These are phyloP conservation scores for Vollenhovia emeryi DNA, from an alignment of 1,140 invertebrate genomes.

Conservation along the genomic window DNA sequence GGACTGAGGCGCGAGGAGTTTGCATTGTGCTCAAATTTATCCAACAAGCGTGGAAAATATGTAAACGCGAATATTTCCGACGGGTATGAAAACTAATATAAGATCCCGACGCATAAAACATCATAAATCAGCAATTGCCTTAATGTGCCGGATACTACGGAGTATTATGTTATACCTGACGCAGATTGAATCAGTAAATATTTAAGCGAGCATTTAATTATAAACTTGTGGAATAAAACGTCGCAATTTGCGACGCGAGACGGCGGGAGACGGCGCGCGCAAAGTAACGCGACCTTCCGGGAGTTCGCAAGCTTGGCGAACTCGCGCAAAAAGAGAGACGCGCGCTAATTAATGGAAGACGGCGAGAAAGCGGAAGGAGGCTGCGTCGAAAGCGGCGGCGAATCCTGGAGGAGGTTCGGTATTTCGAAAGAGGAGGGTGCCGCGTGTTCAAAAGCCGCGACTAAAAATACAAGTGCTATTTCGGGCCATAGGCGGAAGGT, in stretches of 20 bases:
- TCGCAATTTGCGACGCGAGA: neutral
- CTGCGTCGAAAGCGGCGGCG: constrained; percentile 3
- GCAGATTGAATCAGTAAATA: neutral
- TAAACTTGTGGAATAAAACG: neutral
- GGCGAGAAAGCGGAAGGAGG: constrained; percentile 45
- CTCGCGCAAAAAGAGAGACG: constrained; percentile 32
- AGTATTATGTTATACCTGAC: neutral
- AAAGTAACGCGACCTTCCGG: neutral
- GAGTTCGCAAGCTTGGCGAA: constrained; percentile 21
- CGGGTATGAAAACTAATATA: neutral
- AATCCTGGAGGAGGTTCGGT: constrained; percentile 30
- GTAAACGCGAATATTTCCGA: neutral
- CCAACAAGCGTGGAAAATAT: neutral
- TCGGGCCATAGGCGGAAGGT: constrained; percentile 75
- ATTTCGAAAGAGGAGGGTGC: constrained; percentile 55
- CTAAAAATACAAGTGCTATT: constrained; percentile 81
- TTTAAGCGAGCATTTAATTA: neutral
- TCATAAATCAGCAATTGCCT: neutral
- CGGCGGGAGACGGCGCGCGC: neutral
- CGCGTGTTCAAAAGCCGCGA: constrained; percentile 64
- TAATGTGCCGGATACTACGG: neutral
- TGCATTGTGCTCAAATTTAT: neutral
- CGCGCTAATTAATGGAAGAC: constrained; percentile 41
- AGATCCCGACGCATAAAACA: neutral
- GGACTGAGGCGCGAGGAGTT: neutral